A percentile compares a stretch with the other conserved stretches of the same genome.
Conservation (phyloP, 2,113 vertebrate genomes). For the Cromileptes altivelis region DNA sequence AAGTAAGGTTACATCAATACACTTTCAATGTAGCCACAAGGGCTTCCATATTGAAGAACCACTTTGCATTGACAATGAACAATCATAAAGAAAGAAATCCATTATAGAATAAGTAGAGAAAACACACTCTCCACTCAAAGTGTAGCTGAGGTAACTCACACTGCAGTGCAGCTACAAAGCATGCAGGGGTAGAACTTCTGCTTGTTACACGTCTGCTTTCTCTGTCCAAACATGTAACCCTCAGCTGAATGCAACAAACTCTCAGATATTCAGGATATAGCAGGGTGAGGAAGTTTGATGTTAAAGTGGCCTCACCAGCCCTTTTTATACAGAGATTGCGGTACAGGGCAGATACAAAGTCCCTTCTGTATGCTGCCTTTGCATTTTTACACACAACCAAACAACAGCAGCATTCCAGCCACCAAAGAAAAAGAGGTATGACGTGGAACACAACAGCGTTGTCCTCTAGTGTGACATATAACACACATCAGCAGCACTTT, state of each 20-base stretch:
- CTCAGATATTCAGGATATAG: neutral
- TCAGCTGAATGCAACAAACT: conserved; percentile 2
- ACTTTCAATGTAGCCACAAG: neutral
- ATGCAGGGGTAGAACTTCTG: neutral
- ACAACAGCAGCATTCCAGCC: no score
- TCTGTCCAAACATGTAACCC: neutral
- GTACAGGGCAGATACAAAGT: no score
- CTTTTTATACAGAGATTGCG: no score
- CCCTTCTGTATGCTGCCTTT: no score
- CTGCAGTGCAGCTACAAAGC: neutral
- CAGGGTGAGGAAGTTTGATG: neutral
- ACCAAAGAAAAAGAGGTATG: no score
- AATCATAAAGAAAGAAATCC: conserved; percentile 21
- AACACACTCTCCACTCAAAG: neutral
- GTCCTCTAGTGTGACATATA: no score
- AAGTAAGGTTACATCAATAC: neutral
- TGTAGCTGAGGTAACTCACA: neutral
- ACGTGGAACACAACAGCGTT: no score
- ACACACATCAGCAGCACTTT: no score
- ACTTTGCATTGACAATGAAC: conserved; percentile 8
- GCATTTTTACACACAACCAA: no score
- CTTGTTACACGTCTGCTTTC: neutral
- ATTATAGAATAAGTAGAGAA: neutral
- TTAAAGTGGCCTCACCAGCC: neutral
- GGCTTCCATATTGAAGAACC: neutral